Evolutionary conservation across 2,113 vertebrate genomes (phyloP), one percentile per base, ranked within the genome.

Genomic region (Urocynchramus pylzowi): DNA sequence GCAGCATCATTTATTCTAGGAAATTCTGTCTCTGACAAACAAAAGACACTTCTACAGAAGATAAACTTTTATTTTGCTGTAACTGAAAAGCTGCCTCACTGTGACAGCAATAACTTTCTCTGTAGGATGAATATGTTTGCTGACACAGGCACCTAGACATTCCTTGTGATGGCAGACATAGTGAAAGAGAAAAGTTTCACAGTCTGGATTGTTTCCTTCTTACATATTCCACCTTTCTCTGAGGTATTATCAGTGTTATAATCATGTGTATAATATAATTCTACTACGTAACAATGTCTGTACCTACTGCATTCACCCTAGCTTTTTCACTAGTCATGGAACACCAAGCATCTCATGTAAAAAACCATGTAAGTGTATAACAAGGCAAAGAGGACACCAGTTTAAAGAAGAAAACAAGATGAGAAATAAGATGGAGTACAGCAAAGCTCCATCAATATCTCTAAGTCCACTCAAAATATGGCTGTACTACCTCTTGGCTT

Each of bases 1-100:
- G 87, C 96, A 95, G 37, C 14, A 68, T 26, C 74, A 93, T 96
- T 96, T 96, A 83, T 95, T 93, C 30, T 87, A 52, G 42, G 84
- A 95, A 84, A 87, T 60, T 87, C 74, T 95, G 31, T 57, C 73
- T 92, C 69, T 73, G 74, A 71, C 67, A 96, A 95, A 79, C 61
- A 79, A 82, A 95, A 95, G 37, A 39, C 57, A 85, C 61, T 93
- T 96, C 49, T 76, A 59, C 28, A 91, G 73, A 93, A 89, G 78
- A 85, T 69, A 94, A 89, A 91, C 61, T 89, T 97, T 89, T 94
- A 75, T 91, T 97, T 85, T 82, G 11, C 37, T 60, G 10, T 87
- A 64, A 78, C 77, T 68, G 57, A 94, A 92, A 84, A 91, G 9
- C 77, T 91, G n/a, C 57, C n/a, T 91, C 13, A 71, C 65, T 53